Base-by-base conservation (phyloP, 2,797 vertebrate species). In the Malurus splendens region DNA sequence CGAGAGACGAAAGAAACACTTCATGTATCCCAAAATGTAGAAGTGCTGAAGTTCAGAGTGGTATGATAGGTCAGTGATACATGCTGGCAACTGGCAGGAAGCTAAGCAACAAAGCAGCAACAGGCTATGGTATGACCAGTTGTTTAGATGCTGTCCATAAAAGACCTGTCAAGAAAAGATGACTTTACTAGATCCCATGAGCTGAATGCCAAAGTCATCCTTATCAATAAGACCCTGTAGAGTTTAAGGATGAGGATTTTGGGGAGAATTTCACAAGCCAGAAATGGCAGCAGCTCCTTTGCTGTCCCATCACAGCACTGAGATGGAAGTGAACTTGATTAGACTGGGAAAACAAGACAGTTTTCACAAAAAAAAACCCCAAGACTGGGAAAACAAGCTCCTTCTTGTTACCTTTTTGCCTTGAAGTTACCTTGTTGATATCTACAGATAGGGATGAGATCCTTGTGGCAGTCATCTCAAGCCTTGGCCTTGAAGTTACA, bases 101-200 rank as follows among this genome's bases (percentile, higher is more conserved):
- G 39, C 39, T 76, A 39, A 45, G 39, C 44, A 27, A 64, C 32
- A 67, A 61, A 50, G 20, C 56, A 86, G 38, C 18, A 87, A 54
- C 19, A n/a, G 25, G 25, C 18, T 41, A 25, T 0, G 0, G 50
- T 47, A 47, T 0, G 1, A 65, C 32, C 27, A 10, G 10, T 15
- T 76, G 44, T 47, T 67, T 39, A 59, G 54, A 33, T 32, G n/a
- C 45, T 42, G 41, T 62, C 42, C 36, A 18, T 39, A 33, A 28
- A 60, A 72, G 47, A 22, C 27, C n/a, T 22, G 6, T 10, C 24
- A 36, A 68, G 51, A 52, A 60, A 71, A 87, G 28, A 0, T 45
- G 41, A 86, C 56, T 48, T 61, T 65, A 22, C 47, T 28, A 44
- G 38, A 59, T 73, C 9, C 28, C 0, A 0, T 33, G 17, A 72